A percentile compares a stretch with the other conserved stretches of the same genome.
Evolutionary conservation across 2,888 invertebrate genomes (phyloP).

Genomic region (Apotomis turbidana): DNA sequence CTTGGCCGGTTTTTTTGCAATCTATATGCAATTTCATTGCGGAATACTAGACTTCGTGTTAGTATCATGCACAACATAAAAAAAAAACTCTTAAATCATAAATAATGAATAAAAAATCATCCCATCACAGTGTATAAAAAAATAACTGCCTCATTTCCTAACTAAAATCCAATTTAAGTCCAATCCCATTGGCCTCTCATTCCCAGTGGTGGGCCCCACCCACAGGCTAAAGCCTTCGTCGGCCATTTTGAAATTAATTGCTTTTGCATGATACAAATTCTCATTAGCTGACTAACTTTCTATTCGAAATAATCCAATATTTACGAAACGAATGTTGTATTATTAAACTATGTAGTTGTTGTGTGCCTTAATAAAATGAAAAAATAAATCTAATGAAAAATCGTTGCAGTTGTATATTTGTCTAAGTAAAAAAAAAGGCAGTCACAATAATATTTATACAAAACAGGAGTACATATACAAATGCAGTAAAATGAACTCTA

Average conservation of each 20-base stretch:
- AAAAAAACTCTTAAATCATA: too few relatives aligned
- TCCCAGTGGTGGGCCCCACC: conserved; percentile 19
- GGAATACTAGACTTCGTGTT: too few relatives aligned
- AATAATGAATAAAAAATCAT: neutral
- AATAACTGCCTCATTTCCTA: neutral
- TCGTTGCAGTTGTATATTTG: too few relatives aligned
- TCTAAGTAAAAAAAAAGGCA: too few relatives aligned
- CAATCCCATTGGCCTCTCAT: conserved; percentile 5
- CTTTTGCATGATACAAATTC: conserved; percentile 30
- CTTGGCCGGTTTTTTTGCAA: too few relatives aligned
- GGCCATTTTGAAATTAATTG: conserved; percentile 39
- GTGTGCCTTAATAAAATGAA: too few relatives aligned
- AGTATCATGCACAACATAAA: too few relatives aligned
- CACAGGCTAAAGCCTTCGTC: conserved; percentile 9
- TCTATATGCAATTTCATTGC: too few relatives aligned
- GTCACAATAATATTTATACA: too few relatives aligned
- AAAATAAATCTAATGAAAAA: too few relatives aligned
- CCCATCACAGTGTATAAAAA: neutral
- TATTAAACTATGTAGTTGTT: neutral
- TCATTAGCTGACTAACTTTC: conserved; percentile 27
- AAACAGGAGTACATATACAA: too few relatives aligned
- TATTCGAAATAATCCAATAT: conserved; percentile 5
- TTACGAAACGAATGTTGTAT: neutral
- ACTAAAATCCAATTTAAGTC: conserved; percentile 10
- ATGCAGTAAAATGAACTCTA: too few relatives aligned